Evolutionary conservation across 2,113 vertebrate species (phyloP), one percentile per base, ranked within the genome.

Genomic region (Ptyas mucosa): DNA sequence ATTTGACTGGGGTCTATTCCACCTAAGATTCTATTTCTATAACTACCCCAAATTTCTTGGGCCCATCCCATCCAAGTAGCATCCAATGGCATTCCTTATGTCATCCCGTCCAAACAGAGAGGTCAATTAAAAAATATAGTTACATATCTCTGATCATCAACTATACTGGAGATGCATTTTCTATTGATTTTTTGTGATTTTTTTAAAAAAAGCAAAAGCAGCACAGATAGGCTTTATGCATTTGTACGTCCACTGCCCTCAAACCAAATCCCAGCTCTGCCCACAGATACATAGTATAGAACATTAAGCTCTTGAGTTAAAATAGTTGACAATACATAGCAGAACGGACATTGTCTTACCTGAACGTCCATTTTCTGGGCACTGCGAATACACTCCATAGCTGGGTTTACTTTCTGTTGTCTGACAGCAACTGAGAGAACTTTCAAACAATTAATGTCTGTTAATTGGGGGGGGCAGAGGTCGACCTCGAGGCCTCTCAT

Each of bases 41-140:
- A 52, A 94, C 8, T 75, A 94, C 94, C 29, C 91, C 52, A 55
- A 85, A 95, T 94, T 94, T 87, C 53, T 58, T 6, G 26, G 4
- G 29, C 12, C 12, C 29, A 23, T 24, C 91, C n/a, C 5, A 34
- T 75, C 64, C n/a, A 75, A 75, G 20, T 21, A 91, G 29, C n/a
- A 75, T 75, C 64, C 64, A n/a, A n/a, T 34, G 12, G 64, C 64
- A 95, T 94, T 94, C 88, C 85, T 75, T 7, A 81, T 21, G 34
- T 39, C 15, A 81, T 15, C 21, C 91, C 8, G 4, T 0, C 0
- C 11, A 24, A 10, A 15, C 86, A 61, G 89, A 94, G 34, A 12
- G 20, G 29, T 95, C 61, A 93, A 95, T 89, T 89, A 89, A 93
- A 54, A 94, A 1, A 58, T 34, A 64, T 34, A 85, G 94, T 92